These are phyloP conservation scores for Astur gentilis DNA, from an alignment of 2,113 vertebrate species.

Conservation along the genomic window DNA sequence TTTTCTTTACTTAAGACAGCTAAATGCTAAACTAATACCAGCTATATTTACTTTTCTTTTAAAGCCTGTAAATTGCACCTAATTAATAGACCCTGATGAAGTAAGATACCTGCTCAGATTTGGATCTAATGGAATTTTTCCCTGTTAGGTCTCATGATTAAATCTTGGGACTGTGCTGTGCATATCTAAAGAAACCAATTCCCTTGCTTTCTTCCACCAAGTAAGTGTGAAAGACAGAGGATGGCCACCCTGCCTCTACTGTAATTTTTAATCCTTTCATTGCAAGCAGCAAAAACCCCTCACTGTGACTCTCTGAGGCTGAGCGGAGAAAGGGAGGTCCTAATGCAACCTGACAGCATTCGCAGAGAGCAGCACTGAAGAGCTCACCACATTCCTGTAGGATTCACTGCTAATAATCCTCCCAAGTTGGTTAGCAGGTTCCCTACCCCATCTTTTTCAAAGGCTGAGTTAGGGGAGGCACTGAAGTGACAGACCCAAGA, in stretches of 20 bases:
- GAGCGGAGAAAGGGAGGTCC: not conserved
- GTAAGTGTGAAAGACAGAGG: not conserved
- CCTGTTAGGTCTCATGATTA: not conserved
- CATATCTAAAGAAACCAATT: not conserved
- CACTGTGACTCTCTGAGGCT: not conserved
- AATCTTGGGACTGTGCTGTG: not conserved
- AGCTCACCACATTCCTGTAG: not conserved
- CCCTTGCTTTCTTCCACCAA: not conserved
- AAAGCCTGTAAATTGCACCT: slow-evolving; percentile 13
- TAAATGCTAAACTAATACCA: slow-evolving; percentile 45
- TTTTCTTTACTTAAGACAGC: slow-evolving; percentile 30
- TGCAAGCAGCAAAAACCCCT: not conserved
- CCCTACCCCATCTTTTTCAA: not conserved
- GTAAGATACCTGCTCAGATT: not conserved
- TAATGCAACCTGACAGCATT: not conserved
- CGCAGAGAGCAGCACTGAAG: not conserved
- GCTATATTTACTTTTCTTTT: slow-evolving; percentile 13
- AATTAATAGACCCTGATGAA: slow-evolving; percentile 15
- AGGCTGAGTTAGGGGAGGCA: not conserved
- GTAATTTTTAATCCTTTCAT: not conserved
- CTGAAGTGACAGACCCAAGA: not conserved
- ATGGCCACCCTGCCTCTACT: not conserved
- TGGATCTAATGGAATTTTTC: not conserved
- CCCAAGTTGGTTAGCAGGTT: not conserved
- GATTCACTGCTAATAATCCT: not conserved